These are phyloP conservation scores for Drosophila asahinai DNA, from an alignment of 1,140 invertebrate species.

Conservation along the genomic window DNA sequence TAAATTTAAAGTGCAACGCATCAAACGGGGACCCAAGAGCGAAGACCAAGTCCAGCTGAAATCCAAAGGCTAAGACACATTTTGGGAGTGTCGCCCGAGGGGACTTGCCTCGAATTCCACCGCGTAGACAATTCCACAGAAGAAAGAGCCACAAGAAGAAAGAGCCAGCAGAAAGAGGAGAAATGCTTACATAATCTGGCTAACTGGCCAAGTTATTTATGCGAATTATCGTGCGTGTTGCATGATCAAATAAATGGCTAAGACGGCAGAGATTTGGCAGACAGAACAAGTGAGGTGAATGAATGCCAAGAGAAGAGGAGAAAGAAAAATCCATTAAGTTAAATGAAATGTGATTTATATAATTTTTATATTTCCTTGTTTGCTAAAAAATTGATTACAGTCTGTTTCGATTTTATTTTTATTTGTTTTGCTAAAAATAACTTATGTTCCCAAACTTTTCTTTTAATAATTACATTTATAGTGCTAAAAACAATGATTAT, in stretches of 20 bases:
- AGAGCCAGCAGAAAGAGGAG: constrained; percentile 16
- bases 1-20: constrained; percentile 31
- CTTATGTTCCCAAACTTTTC: no score
- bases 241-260: constrained; percentile 63
- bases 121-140: constrained; percentile 50
- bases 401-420: no score
- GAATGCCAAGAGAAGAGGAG: not conserved
- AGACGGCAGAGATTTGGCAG: constrained; percentile 26
- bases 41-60: constrained; percentile 5
- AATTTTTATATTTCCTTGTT: no score
- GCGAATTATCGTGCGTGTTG: constrained; percentile 64
- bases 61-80: constrained; percentile 20
- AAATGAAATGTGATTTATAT: no score
- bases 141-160: constrained; percentile 20
- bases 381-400: no score
- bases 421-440: no score
- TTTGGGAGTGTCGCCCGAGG: constrained; percentile 74
- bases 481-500: no score
- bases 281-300: constrained; percentile 14
- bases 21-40: constrained; percentile 23
- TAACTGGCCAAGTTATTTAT: constrained; percentile 65
- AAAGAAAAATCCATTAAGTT: no score
- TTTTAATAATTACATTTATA: no score
- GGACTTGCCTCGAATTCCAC: constrained; percentile 67
- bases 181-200: constrained; percentile 66